Evolutionary conservation across 2,888 invertebrate species (phyloP), one percentile per base, ranked within the genome.

Genomic region (Eurytoma californica): DNA sequence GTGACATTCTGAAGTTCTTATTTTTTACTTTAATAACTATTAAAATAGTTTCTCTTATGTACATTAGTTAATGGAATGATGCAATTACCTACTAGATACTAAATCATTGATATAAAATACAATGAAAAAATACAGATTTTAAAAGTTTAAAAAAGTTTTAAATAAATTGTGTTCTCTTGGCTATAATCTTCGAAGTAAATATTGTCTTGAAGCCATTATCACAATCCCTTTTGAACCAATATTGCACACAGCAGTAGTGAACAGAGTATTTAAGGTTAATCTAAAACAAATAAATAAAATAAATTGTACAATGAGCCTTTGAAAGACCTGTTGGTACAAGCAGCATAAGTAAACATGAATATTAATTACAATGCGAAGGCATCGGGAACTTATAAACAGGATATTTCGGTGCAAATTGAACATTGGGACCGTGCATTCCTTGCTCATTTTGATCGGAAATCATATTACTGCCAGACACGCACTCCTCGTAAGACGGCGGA

Each of bases 401-500:
- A 53, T 78, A 74, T 57, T 30, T 66, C n/a, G 77, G 75, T 3
- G 78, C 28, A 67, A 80, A 80, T 67, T 63, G 72, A 14, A 74
- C n/a, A 18, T 61, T 70, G 9, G 70, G 16, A 9, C 57, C 72
- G 51, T 72, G 49, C 49, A 78, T 39, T 20, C 75, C 75, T 51
- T 74, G 63, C 51, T 70, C 70, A 20, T 53, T 78, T 60, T 24
- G 49, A 39, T 77, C 30, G 55, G 61, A 9, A 78, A 75, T 78
- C 7, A n/a, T 30, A 58, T 72, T 66, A 14, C 63, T 75, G 55
- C 75, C 80, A 7, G 66, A 75, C 24, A 79, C 53, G 47, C 79
- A 82, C 49, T 80, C 79, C 1, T 84, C 82, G 61, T 84, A 83
- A 16, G 83, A 82, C 3, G 83, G 83, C 28, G 82, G 83, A 57